These are phyloP conservation scores for Serilophus lunatus DNA, from an alignment of 2,113 vertebrate genomes.

Conservation along the genomic window DNA sequence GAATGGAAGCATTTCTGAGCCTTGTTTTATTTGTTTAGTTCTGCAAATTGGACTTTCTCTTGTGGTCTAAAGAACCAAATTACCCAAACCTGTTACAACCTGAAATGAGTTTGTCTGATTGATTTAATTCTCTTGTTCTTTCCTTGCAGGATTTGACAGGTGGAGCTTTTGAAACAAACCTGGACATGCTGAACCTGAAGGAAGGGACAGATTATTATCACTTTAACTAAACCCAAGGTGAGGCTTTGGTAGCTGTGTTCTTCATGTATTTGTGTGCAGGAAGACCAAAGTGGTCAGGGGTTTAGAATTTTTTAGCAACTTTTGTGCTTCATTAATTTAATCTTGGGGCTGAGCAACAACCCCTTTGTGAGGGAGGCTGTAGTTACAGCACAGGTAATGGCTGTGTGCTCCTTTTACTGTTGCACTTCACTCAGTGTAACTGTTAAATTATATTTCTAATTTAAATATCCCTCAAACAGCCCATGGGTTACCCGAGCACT, in stretches of 20 bases:
- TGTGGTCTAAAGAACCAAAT: background rate
- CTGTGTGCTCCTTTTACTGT: background rate
- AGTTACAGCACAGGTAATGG: background rate
- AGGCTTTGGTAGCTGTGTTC: background rate
- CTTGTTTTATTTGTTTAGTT: background rate
- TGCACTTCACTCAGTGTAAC: background rate
- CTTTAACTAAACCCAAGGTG: conserved; percentile 69
- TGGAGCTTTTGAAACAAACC: conserved; percentile 86
- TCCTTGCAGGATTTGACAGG: conserved; percentile 86
- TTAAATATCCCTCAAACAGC: background rate
- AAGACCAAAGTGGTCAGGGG: background rate
- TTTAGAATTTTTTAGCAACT: background rate
- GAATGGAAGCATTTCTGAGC: background rate
- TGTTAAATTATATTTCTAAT: background rate
- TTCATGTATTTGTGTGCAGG: background rate
- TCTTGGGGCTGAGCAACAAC: background rate
- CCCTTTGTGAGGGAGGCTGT: background rate
- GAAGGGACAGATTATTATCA: conserved; percentile 84
- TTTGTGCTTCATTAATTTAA: background rate
- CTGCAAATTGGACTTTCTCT: background rate
- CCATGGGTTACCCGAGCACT: background rate
- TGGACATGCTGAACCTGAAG: conserved; percentile 71
- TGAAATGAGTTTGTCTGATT: background rate
- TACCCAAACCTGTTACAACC: background rate
- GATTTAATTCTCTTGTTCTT: background rate